phyloP scores from a whole-genome alignment of 2,888 invertebrate genomes.

The Parasteatoda lunata region DNA sequence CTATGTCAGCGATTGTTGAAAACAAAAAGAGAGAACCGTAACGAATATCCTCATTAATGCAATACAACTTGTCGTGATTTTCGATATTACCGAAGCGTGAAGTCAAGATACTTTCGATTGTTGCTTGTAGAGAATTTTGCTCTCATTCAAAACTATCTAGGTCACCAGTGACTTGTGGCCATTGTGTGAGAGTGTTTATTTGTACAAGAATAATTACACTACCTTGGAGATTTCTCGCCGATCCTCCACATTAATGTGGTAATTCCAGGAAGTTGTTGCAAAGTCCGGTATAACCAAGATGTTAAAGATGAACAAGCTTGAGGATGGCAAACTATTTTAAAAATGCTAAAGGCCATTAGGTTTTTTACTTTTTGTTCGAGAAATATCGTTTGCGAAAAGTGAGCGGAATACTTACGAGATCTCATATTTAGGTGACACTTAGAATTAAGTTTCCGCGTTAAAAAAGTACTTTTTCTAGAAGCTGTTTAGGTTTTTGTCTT shows the following conservation, averaged over 20 bases:
- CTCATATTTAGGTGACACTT: too few species aligned
- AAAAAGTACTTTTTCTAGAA: too few species aligned
- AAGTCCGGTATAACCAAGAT: not conserved
- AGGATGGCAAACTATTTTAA: not conserved
- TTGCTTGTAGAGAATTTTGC: slow-evolving; percentile 54
- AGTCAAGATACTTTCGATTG: slow-evolving; percentile 65
- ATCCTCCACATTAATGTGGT: not conserved
- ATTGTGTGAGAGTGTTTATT: slow-evolving; percentile 35
- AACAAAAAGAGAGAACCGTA: slow-evolving; percentile 9
- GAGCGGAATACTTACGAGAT: too few species aligned
- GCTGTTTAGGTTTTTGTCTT: too few species aligned
- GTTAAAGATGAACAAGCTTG: not conserved
- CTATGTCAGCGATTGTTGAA: slow-evolving; percentile 44
- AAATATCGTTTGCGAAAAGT: too few species aligned
- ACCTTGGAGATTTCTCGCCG: slow-evolving; percentile 28
- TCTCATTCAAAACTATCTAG: slow-evolving; percentile 51
- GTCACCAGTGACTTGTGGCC: slow-evolving; percentile 59
- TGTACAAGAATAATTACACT: slow-evolving; percentile 35
- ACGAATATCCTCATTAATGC: slow-evolving; percentile 57
- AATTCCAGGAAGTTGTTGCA: slow-evolving; percentile 52
- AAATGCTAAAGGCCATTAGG: too few species aligned
- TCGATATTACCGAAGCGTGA: slow-evolving; percentile 47
- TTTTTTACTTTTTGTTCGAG: too few species aligned
- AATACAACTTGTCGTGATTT: slow-evolving; percentile 41
- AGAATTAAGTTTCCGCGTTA: too few species aligned